phyloP scores from a whole-genome alignment of 2,888 invertebrate genomes.

The Drosophila ustulata region DNA sequence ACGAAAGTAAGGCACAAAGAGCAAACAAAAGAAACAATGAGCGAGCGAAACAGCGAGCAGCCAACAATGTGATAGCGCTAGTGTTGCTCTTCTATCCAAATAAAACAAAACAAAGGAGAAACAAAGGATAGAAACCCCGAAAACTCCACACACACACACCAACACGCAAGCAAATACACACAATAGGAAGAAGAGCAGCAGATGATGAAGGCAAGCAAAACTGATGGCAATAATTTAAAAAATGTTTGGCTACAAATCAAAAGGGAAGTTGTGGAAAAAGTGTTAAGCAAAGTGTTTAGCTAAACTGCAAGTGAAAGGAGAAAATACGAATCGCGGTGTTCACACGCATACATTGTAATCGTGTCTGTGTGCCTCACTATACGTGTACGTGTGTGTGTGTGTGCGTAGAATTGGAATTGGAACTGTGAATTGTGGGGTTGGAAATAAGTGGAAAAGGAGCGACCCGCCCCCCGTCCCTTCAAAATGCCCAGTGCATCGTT shows the following conservation, averaged over 20 bases:
- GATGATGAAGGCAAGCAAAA: constrained; percentile 55
- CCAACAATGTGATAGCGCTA: constrained; percentile 54
- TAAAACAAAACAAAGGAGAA: constrained; percentile 80
- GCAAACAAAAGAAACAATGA: constrained; percentile 71
- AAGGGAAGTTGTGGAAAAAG: constrained; percentile 29
- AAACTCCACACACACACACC: constrained; percentile 67
- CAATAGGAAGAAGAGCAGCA: constrained; percentile 75
- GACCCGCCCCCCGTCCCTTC: constrained; percentile 19
- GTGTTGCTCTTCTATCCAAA: constrained; percentile 75
- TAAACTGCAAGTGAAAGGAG: constrained; percentile 61
- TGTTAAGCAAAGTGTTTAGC: constrained; percentile 27
- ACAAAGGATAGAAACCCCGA: constrained; percentile 81
- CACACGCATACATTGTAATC: constrained; percentile 20
- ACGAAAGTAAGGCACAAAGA: constrained; percentile 66
- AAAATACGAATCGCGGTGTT: constrained; percentile 36
- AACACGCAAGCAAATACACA: constrained; percentile 45
- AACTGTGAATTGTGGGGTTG: constrained; percentile 73
- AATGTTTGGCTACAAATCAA: constrained; percentile 40
- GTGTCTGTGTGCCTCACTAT: constrained; percentile 23
- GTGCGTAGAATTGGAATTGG: constrained; percentile 49
- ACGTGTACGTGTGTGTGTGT: constrained; percentile 45
- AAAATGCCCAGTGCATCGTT: constrained; percentile 96
- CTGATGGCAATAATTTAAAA: constrained; percentile 52
- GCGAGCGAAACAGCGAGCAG: constrained; percentile 61
- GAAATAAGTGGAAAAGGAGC: constrained; percentile 72